Evolutionary conservation across 2,888 invertebrate genomes (phyloP), one percentile per base, ranked within the genome.

Genomic region (Lottia scabra): DNA sequence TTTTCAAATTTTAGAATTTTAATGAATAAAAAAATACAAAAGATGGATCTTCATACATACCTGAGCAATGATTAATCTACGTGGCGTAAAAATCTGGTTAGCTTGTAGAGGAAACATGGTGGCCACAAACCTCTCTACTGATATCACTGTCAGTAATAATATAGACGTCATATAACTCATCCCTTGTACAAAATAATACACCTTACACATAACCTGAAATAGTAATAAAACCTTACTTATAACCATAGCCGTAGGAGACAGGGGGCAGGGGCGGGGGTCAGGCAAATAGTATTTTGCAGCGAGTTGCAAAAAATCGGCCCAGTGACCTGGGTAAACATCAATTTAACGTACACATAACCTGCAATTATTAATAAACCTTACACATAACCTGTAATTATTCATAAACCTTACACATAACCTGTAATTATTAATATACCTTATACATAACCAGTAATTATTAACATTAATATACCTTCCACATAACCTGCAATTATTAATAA

Each of bases 121-220:
- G 71, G 85, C 89, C 27, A 86, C 81, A 73, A 84, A 88, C 12
- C 85, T 79, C 78, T 88, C 88, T 16, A 84, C 74, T 4, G 87
- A 85, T 45, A 88, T 87, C 12, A 96, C 95, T 46, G 96, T 95
- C 77, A 97, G 91, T 78, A 97, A 96, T 86, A 96, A 93, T 83
- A 96, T 95, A 23, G 96, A 96, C 1, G 96, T 95, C 1, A 96
- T 95, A 90, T 96, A 96, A 88, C 96, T 95, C 80, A 97, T 91
- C 16, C 95, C 94, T 88, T 96, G 94, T 26, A 96, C 93, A 87
- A 96, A 96, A 91, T 95, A 94, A 56, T 56, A 56, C 13, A 56
- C 56, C 23, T 56, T 56, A 56, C 56, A 56, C 56, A 56, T 56
- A 23, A 23, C 19, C 56, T 56, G 56, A 19, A 56, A 48, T 48